Evolutionary conservation across 2,888 invertebrate genomes (phyloP), one percentile per base, ranked within the genome.

Genomic region (Acanthacorydalis orientalis): DNA sequence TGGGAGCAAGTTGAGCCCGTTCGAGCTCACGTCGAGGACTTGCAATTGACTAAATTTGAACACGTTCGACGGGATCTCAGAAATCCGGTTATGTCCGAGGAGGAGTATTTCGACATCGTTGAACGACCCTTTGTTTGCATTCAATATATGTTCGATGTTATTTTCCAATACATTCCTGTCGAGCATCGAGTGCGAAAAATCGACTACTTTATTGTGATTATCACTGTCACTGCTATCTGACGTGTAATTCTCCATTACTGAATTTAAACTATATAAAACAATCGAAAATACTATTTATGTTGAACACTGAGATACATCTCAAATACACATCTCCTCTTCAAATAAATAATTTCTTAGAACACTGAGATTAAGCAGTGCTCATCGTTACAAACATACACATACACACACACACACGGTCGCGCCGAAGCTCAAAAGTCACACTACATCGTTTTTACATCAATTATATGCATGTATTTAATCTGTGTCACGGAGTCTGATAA

Each of bases 141-240:
- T 59, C 40, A 76, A 74, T 56, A 78, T 73, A 55, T 69, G 68
- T 51, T 71, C 64, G 46, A 86, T 67, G 60, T 81, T 78, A 56
- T 80, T 70, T 53, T 77, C 73, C n/a, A 80, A 60, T 1, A 68
- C 64, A 50, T 69, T 64, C 32, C 73, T 66, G 55, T 80, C 77
- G 57, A 83, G 62, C 59, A 74, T 69, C 57, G 77, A 63, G 51
- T 78, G 75, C 0, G 78, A 74, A 51, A 76, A 71, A 64, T 89
- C 83, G 50, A 89, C 67, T 31, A 83, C 80, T 66, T 80, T 83
- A 56, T 73, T 74, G 54, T 75, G 74, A 52, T 76, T 73, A 60
- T 87, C 87, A 61, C 83, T 83, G 58, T 85, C 84, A 63, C 83
- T 80, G 59, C 85, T 86, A 60, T 88, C 87, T 34, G 87, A 87